phyloP scores from a whole-genome alignment of 2,888 invertebrate genomes.

The Dermolepida albohirtum region DNA sequence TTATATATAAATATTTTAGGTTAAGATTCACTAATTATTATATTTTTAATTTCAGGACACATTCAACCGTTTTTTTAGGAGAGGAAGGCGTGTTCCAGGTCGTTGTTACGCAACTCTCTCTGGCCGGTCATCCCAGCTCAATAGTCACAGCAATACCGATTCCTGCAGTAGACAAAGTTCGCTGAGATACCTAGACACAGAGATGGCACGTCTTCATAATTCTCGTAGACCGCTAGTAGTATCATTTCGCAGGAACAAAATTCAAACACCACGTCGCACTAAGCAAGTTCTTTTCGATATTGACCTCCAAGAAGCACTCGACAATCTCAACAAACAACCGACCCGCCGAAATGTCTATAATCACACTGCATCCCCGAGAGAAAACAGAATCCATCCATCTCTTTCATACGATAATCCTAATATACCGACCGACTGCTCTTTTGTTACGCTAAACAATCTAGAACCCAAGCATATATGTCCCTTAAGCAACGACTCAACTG shows the following conservation, averaged over 20 bases:
- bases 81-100: slow-evolving; percentile 53
- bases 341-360: neutral
- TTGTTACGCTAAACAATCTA: slow-evolving; percentile 52
- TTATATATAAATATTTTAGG: neutral
- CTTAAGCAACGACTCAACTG: neutral
- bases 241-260: slow-evolving; percentile 60
- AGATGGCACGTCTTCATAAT: slow-evolving; percentile 60
- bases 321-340: slow-evolving; percentile 43
- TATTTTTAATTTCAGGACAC: slow-evolving; percentile 56
- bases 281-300: slow-evolving; percentile 51
- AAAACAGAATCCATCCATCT: too few relatives aligned
- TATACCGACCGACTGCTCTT: slow-evolving; percentile 43
- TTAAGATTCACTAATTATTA: neutral
- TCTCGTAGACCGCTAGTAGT: slow-evolving; percentile 63
- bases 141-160: slow-evolving; percentile 61
- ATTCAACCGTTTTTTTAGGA: slow-evolving; percentile 57
- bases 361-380: neutral
- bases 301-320: slow-evolving; percentile 54
- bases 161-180: slow-evolving; percentile 61
- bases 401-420: too few relatives aligned
- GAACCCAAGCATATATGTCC: slow-evolving; percentile 56
- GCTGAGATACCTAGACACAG: slow-evolving; percentile 62
- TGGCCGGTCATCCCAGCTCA: slow-evolving; percentile 56
- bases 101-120: slow-evolving; percentile 62
- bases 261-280: slow-evolving; percentile 42